Conservation (phyloP, 2,797 vertebrate genomes). For the Poeciliopsis turneri region DNA sequence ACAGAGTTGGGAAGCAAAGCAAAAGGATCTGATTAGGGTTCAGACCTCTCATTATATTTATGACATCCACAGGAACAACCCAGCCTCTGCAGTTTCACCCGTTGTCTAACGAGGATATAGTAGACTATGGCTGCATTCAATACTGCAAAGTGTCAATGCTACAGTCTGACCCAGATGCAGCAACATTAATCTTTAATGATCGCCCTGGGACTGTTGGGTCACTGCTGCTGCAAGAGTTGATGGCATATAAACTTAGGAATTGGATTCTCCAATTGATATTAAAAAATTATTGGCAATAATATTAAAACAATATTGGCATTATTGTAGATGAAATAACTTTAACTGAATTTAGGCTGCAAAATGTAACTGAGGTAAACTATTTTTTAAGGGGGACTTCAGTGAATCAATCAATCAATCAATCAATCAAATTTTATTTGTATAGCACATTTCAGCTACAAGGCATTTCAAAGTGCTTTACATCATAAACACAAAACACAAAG, state of each 20-base stretch:
- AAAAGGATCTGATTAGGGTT: constrained; percentile 1
- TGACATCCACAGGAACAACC: background rate
- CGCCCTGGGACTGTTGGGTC: constrained; percentile 22
- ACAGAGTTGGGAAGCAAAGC: constrained; percentile 10
- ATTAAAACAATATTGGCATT: background rate
- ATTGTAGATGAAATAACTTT: background rate
- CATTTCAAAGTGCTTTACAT: no score
- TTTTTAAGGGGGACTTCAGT: background rate
- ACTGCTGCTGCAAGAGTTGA: constrained; percentile 14
- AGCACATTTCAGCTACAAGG: no score
- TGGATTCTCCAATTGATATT: background rate
- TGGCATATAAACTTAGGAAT: constrained; percentile 1
- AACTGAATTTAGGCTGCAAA: background rate
- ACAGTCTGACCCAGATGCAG: constrained; percentile 28
- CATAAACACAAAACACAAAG: no score
- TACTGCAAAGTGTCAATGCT: constrained; percentile 11
- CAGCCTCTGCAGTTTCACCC: background rate
- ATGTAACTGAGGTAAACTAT: background rate
- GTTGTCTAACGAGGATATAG: constrained; percentile 30
- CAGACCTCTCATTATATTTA: constrained; percentile 1
- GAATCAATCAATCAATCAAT: background rate
- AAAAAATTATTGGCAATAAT: background rate
- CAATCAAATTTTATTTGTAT: no score
- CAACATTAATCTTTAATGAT: constrained; percentile 48
- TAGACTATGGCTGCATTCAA: constrained; percentile 9